phyloP scores from a whole-genome alignment of 2,888 invertebrate genomes.

The Chalcosyrphus nemorum region DNA sequence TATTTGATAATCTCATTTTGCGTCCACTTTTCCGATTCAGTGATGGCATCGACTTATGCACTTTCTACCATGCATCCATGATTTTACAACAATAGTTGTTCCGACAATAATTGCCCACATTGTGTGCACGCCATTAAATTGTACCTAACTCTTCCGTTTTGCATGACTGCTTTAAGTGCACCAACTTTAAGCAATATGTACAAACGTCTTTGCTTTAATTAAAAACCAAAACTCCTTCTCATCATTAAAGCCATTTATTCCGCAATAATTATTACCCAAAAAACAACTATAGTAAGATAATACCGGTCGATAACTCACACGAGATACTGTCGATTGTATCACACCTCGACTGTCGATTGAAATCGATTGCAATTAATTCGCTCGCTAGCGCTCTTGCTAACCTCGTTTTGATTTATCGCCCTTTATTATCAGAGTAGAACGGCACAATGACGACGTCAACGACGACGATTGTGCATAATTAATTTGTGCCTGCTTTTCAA shows the following conservation, averaged over 20 bases:
- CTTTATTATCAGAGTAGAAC: conserved; percentile 40
- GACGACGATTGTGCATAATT: conserved; percentile 58
- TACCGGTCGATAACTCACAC: conserved; percentile 23
- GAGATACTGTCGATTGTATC: conserved; percentile 44
- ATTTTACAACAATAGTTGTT: conserved; percentile 27
- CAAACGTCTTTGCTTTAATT: conserved; percentile 6
- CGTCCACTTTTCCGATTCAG: conserved; percentile 61
- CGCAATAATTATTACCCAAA: conserved; percentile 20
- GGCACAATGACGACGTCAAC: not conserved
- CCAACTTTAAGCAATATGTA: not conserved
- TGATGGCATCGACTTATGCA: conserved; percentile 57
- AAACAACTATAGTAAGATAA: conserved; percentile 9
- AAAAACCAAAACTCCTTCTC: not conserved
- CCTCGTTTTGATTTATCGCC: conserved; percentile 66
- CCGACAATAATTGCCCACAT: not conserved
- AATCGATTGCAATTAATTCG: conserved; percentile 67
- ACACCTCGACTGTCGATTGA: conserved; percentile 43
- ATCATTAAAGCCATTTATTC: not conserved
- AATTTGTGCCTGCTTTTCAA: conserved; percentile 16
- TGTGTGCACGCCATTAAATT: conserved; percentile 17
- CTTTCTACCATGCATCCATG: conserved; percentile 54
- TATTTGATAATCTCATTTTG: conserved; percentile 9
- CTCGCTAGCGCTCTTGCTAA: conserved; percentile 48
- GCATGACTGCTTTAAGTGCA: conserved; percentile 5
- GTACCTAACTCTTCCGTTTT: conserved; percentile 41